Evolutionary conservation across 1,140 invertebrate genomes (phyloP).

Genomic region (Hylyphantes graminicola): DNA sequence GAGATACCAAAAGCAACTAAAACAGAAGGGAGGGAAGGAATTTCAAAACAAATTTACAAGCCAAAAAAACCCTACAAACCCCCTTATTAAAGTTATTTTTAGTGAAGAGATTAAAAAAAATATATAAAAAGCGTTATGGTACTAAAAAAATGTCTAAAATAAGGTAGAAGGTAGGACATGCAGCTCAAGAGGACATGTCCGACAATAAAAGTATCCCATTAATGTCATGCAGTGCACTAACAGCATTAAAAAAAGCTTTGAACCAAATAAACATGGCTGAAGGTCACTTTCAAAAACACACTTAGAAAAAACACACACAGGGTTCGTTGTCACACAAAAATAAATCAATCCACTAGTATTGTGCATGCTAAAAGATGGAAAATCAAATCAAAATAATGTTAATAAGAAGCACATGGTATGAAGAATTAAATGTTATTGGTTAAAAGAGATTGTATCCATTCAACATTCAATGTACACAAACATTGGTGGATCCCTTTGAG

Average conservation of each 20-base stretch:
- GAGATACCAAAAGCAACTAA: neutral
- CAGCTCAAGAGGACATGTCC: constrained; percentile 61
- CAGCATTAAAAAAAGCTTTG: constrained; percentile 47
- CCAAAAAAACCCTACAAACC: no score
- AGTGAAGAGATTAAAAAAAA: constrained; percentile 23
- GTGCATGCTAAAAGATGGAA: constrained; percentile 23
- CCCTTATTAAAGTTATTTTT: neutral
- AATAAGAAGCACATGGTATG: neutral
- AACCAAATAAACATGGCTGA: constrained; percentile 58
- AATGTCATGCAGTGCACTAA: constrained; percentile 60
- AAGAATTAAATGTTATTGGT: neutral
- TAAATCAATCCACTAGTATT: constrained; percentile 5
- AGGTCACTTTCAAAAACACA: constrained; percentile 20
- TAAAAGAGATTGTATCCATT: no score
- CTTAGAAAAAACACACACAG: constrained; percentile 16
- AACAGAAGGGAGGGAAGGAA: neutral
- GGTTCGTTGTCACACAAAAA: neutral
- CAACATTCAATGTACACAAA: no score
- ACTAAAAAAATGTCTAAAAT: constrained; percentile 51
- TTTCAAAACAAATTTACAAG: no score
- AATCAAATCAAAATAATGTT: constrained; percentile 14
- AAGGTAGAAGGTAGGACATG: constrained; percentile 46
- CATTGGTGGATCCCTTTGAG: no score
- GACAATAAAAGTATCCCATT: constrained; percentile 55
- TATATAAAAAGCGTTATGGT: constrained; percentile 38